Evolutionary conservation across 2,797 vertebrate genomes (phyloP), one percentile per base, ranked within the genome.

Genomic region (Octomys mimax): DNA sequence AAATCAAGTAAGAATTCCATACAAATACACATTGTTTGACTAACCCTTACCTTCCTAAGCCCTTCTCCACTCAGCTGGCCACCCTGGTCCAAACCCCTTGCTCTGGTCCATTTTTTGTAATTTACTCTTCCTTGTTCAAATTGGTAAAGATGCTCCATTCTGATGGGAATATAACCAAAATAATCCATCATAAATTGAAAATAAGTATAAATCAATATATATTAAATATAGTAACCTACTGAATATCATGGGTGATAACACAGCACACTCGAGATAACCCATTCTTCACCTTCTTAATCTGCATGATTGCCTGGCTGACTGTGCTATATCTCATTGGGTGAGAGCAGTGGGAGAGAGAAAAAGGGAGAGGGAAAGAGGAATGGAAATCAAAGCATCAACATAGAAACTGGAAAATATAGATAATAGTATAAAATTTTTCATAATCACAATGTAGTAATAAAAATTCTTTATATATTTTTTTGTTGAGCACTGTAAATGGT

Each of bases 401-500:
- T 0, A 83, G 52, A 83, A 71, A 70, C 61, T 62, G 77, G 81
- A 83, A 91, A 83, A 83, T 13, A 5, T 68, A 28, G 68, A 59
- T n/a, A 31, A n/a, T 54, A 61, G 82, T 13, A 31, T 36, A 24
- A 61, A n/a, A 62, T 87, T 92, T 95, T 87, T 84, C 68, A 71
- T 90, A 18, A 59, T 87, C 26, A 87, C n/a, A 78, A 68, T 84
- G 36, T 64, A 22, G 62, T 79, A 71, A 66, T 66, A 3, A 94
- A 94, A 87, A 92, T 87, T 42, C 21, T 91, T 89, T 73, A 64
- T 18, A 46, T 59, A 92, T 22, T 57, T 86, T 78, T 95, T 71
- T 94, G 2, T 87, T 87, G 28, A 11, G 21, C 36, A 0, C 19
- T 39, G 19, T 71, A 39, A 73, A 59, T 73, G 78, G 57, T 68